phyloP scores from a whole-genome alignment of 2,888 invertebrate species.

The Ormyrus nitidulus region DNA sequence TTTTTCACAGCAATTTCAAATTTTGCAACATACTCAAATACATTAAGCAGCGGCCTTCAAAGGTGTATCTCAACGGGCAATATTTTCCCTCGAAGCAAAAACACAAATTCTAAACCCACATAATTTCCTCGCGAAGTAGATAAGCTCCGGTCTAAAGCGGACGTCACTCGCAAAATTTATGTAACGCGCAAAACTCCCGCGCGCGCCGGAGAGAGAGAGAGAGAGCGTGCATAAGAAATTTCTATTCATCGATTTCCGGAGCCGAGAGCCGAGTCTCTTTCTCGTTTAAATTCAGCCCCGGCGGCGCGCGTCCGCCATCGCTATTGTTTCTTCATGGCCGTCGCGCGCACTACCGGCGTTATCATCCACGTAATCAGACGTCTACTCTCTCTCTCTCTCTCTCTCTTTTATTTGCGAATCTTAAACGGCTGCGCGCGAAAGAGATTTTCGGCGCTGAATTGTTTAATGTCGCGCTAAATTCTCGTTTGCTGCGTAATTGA shows the following conservation, averaged over 20 bases:
- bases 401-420: conserved; percentile 18
- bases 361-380: conserved; percentile 41
- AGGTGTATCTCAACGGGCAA: too few species aligned
- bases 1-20: too few species aligned
- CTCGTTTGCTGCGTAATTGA: too few species aligned
- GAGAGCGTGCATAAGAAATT: conserved; percentile 37
- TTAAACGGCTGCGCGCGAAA: not conserved
- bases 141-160: not conserved
- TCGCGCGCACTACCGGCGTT: conserved; percentile 28
- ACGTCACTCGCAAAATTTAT: conserved; percentile 25
- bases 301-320: conserved; percentile 58
- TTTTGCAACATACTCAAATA: too few species aligned
- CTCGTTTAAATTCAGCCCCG: conserved; percentile 41
- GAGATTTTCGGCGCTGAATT: not conserved
- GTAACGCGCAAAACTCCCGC: conserved; percentile 13
- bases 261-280: conserved; percentile 28
- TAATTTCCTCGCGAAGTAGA: too few species aligned
- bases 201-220: not conserved
- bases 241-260: conserved; percentile 55
- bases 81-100: not conserved
- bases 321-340: conserved; percentile 57
- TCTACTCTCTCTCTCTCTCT: conserved; percentile 21
- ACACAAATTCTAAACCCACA: conserved; percentile 1
- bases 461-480: not conserved
- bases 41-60: too few species aligned